phyloP scores from a whole-genome alignment of 2,113 vertebrate genomes.

The Lepus americanus region DNA sequence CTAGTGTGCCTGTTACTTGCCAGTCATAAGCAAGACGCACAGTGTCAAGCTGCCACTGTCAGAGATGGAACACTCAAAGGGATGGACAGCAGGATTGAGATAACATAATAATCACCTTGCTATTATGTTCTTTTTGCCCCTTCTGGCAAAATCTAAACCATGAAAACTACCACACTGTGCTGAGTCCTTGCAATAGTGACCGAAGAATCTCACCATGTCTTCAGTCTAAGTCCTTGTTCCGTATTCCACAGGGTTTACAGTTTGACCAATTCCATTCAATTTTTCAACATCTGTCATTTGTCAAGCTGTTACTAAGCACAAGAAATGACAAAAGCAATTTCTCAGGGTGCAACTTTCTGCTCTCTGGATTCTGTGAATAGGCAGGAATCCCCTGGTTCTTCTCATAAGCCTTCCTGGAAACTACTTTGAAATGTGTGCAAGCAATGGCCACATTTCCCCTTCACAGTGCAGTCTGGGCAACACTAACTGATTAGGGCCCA shows the following conservation, averaged over 20 bases:
- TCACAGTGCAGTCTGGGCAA: neutral
- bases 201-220: slow-evolving; percentile 6
- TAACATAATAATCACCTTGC: neutral
- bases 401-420: neutral
- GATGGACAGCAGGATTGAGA: neutral
- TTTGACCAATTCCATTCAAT: neutral
- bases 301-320: neutral
- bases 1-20: too few species aligned
- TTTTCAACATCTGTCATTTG: neutral
- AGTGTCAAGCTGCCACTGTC: neutral
- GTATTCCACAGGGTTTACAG: too few species aligned
- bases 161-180: neutral
- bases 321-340: slow-evolving; percentile 14
- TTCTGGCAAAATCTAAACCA: slow-evolving; percentile 31
- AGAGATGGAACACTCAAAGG: neutral
- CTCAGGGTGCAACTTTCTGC: neutral
- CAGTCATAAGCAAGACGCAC: neutral
- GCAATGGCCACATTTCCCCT: neutral
- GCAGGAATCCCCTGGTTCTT: neutral
- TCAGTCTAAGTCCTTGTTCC: neutral
- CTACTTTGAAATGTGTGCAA: neutral
- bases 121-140: neutral
- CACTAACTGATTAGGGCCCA: neutral
- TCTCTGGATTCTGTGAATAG: neutral
- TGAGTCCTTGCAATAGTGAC: neutral